Percentiles rank a stretch among this genome's conserved stretches.
These are phyloP conservation scores for Zosterops hypoxanthus DNA, from an alignment of 2,113 vertebrate species.

Conservation along the genomic window DNA sequence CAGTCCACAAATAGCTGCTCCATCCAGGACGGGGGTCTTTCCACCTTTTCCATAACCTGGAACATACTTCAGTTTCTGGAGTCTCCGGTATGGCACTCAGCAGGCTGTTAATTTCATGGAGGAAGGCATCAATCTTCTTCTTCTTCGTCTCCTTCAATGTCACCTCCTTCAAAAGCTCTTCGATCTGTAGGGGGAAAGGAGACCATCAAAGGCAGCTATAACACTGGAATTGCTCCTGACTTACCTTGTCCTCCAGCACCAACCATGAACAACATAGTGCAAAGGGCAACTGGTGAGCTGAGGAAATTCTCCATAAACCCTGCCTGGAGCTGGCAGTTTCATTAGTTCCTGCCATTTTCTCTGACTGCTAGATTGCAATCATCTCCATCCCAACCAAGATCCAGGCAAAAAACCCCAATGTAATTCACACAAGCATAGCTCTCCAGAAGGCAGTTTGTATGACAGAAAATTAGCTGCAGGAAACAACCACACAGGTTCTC, in stretches of 20 bases:
- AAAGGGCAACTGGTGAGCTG: neutral
- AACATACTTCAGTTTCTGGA: conserved; percentile 78
- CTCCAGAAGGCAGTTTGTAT: neutral
- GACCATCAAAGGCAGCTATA: neutral
- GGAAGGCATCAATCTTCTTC: conserved; percentile 82
- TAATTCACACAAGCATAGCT: rapidly evolving
- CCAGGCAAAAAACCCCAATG: rapidly evolving
- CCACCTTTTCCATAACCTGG: neutral
- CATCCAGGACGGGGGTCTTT: neutral
- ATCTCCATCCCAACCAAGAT: neutral
- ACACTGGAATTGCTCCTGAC: neutral
- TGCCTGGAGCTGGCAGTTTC: rapidly evolving
- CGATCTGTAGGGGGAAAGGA: conserved; percentile 75
- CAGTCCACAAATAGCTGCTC: neutral
- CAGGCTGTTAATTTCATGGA: conserved; percentile 78
- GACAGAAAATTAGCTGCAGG: neutral
- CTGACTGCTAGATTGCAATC: neutral
- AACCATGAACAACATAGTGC: rapidly evolving
- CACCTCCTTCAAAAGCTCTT: conserved; percentile 94
- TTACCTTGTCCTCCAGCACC: neutral
- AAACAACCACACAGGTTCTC: neutral
- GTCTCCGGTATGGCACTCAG: conserved; percentile 79
- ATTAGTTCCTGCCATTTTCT: neutral
- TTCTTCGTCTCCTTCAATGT: conserved; percentile 86
- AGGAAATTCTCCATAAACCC: neutral